Base-by-base conservation (phyloP, 2,113 vertebrate genomes). In the Ophthalmotilapia sp. region DNA sequence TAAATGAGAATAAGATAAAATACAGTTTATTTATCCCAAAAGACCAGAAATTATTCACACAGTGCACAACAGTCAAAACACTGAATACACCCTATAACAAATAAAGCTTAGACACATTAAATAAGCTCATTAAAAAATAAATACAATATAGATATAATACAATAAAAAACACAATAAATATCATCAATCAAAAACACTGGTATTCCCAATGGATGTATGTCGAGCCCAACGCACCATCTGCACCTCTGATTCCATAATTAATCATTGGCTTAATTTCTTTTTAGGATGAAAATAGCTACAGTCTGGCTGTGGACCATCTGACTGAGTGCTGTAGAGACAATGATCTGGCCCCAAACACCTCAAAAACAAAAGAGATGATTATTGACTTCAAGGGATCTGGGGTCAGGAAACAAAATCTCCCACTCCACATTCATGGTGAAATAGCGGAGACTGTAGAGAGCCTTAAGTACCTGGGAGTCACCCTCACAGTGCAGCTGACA, bases 1-100 rank as follows among this genome's bases (percentile, higher is more conserved):
- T 21, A 42, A 42, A 38, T 0, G 1, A 38, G 60, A 0, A 70
- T 1, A 15, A 42, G 38, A 70, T 42, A 15, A 42, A 42, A 70
- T 42, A 42, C 12, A 42, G 7, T 42, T 70, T 23, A 42, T 70
- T 70, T 70, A 70, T 23, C n/a, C n/a, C 65, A 23, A 70, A 23
- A 42, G 38, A 23, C 38, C 38, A 23, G 38, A 70, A 42, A 42
- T 42, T 42, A 4, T 42, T 70, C 5, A 65, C 60, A 12, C 1
- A 23, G 65, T 0, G 19, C 62, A 68, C 36, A 23, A 4, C 12
- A 70, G 36, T 21, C 0, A 70, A 70, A 70, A 23, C 3, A 42
- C 0, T 70, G n/a, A 70, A 2, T 42, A 70, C 36, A 70, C n/a
- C 0, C 19, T 42, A 40, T 70, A 70, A 70, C 65, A 70, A 70